Percentiles rank a stretch among this genome's conserved stretches.
Evolutionary conservation across 2,888 invertebrate species (phyloP).

Genomic region (Drosophila picticornis): DNA sequence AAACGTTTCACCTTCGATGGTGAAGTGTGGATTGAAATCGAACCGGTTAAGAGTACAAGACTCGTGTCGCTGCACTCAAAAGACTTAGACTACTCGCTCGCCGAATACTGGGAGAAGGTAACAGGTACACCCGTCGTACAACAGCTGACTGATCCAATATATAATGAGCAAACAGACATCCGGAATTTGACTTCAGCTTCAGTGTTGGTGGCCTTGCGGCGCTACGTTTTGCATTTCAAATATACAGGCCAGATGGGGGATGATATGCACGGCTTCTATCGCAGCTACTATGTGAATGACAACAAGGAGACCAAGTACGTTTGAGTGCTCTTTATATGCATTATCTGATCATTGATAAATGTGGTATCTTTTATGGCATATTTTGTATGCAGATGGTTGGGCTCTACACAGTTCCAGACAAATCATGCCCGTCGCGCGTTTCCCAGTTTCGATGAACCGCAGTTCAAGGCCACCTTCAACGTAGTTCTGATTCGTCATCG

Average conservation of each 20-base stretch:
- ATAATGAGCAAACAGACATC: conserved; percentile 78
- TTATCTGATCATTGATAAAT: background rate
- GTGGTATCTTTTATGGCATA: background rate
- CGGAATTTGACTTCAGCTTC: conserved; percentile 74
- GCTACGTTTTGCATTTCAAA: conserved; percentile 85
- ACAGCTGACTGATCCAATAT: background rate
- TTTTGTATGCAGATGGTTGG: conserved; percentile 86
- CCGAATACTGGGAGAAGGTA: conserved; percentile 65
- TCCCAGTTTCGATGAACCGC: conserved; percentile 93
- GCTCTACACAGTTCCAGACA: conserved; percentile 90
- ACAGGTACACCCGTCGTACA: background rate
- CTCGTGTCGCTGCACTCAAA: conserved; percentile 86
- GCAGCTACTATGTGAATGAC: conserved; percentile 83
- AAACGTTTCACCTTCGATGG: conserved; percentile 83
- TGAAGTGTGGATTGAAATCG: conserved; percentile 85
- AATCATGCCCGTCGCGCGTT: conserved; percentile 90
- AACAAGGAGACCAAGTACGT: conserved; percentile 82
- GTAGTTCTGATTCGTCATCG: conserved; percentile 84
- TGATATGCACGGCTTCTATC: conserved; percentile 86
- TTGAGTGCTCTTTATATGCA: background rate
- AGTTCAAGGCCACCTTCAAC: conserved; percentile 89
- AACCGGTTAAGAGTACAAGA: conserved; percentile 83
- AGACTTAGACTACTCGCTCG: conserved; percentile 78
- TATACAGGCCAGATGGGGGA: conserved; percentile 86
- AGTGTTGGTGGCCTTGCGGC: conserved; percentile 73